Percentiles rank a stretch among this genome's conserved stretches.
These are phyloP conservation scores for Cossypha polioptera DNA, from an alignment of 2,797 vertebrate species.

Conservation along the genomic window DNA sequence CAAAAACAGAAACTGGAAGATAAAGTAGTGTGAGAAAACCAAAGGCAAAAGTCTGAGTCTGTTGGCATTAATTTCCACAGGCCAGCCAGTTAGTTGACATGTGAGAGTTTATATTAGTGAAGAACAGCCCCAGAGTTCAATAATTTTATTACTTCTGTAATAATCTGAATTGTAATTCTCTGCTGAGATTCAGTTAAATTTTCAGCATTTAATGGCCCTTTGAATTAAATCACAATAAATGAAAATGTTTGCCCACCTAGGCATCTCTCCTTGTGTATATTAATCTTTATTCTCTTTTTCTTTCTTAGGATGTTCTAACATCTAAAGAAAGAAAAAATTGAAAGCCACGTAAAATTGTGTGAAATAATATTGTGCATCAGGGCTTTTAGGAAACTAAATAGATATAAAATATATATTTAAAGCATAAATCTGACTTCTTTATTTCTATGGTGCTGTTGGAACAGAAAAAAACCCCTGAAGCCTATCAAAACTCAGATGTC, in stretches of 20 bases:
- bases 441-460: neutral
- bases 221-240: neutral
- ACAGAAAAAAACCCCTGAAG: neutral
- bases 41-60: neutral
- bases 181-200: neutral
- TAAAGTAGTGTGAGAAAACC: neutral
- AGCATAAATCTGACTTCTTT: neutral
- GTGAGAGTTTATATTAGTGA: neutral
- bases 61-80: neutral
- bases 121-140: neutral
- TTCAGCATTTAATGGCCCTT: neutral
- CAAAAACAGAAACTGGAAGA: neutral
- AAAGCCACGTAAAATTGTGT: neutral
- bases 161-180: neutral
- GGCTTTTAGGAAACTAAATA: neutral
- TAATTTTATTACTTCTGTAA: constrained; percentile 25
- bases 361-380: neutral
- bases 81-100: neutral
- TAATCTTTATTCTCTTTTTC: neutral
- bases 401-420: neutral
- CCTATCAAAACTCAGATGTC: neutral
- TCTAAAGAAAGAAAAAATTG: neutral
- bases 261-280: neutral
- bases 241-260: neutral
- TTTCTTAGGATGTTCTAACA: neutral